Percentiles rank a stretch among this genome's conserved stretches.
phyloP scores from a whole-genome alignment of 2,113 vertebrate species.

The Todiramphus chloris region DNA sequence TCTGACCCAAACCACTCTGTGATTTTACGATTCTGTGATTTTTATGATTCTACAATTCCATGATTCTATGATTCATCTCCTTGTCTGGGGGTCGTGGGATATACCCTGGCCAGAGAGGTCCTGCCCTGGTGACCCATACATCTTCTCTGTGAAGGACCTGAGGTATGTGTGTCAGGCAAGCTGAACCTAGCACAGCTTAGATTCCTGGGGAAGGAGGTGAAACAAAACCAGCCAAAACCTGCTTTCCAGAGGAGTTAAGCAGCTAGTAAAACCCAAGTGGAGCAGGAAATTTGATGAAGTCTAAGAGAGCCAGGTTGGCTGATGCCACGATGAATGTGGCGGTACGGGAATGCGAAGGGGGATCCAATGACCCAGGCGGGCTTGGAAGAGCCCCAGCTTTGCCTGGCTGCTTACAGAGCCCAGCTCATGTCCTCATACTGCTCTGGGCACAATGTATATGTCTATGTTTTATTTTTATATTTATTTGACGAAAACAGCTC shows the following conservation, averaged over 20 bases:
- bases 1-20: not conserved
- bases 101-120: not conserved
- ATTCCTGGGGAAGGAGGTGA: not conserved
- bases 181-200: not conserved
- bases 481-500: not conserved
- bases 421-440: rapidly evolving
- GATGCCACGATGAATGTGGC: not conserved
- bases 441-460: not conserved
- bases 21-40: not conserved
- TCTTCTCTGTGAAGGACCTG: not conserved
- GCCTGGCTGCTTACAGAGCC: not conserved
- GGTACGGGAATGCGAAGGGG: rapidly evolving
- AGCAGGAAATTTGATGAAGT: constrained; percentile 14
- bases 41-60: too few species aligned
- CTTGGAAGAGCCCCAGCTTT: not conserved
- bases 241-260: not conserved
- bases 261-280: not conserved
- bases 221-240: not conserved
- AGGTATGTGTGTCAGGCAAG: not conserved
- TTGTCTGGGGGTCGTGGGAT: not conserved
- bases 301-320: not conserved
- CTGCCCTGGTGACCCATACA: not conserved
- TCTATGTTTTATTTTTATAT: not conserved
- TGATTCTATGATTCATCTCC: not conserved
- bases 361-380: not conserved